A percentile compares a stretch with the other conserved stretches of the same genome.
phyloP scores from a whole-genome alignment of 2,888 invertebrate species.

The Agrilus cyanescens region DNA sequence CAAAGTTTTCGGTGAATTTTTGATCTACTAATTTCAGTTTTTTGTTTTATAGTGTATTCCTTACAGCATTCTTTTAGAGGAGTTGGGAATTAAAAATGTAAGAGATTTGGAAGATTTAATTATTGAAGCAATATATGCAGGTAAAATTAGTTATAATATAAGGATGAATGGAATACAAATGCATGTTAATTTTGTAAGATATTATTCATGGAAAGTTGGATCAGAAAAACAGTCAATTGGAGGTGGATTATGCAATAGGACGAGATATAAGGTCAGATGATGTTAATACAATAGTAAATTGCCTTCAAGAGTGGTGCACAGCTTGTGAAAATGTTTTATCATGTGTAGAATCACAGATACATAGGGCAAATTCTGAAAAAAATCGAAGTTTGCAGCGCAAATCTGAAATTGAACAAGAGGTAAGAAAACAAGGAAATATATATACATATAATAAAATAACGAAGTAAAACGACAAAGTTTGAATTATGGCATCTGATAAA shows the following conservation, averaged over 20 bases:
- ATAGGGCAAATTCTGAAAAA: slow-evolving; percentile 76
- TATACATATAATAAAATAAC: no score
- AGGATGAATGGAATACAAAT: background rate
- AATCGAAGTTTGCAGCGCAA: slow-evolving; percentile 68
- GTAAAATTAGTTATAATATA: slow-evolving; percentile 33
- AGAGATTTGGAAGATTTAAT: slow-evolving; percentile 92
- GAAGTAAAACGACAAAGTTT: no score
- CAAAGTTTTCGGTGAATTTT: no score
- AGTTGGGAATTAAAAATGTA: slow-evolving; percentile 83
- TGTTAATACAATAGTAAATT: slow-evolving; percentile 67
- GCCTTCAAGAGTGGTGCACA: slow-evolving; percentile 80
- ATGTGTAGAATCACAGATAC: slow-evolving; percentile 83
- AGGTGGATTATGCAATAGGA: slow-evolving; percentile 89
- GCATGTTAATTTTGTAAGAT: slow-evolving; percentile 39
- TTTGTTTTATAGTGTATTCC: slow-evolving; percentile 56
- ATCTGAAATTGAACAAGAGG: slow-evolving; percentile 76
- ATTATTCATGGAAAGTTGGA: slow-evolving; percentile 94
- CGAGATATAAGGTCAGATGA: slow-evolving; percentile 82
- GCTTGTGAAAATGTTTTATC: slow-evolving; percentile 79
- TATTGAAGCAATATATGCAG: slow-evolving; percentile 96
- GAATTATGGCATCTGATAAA: no score
- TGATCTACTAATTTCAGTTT: background rate
- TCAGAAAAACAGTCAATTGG: slow-evolving; percentile 85
- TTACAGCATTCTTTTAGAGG: slow-evolving; percentile 70
- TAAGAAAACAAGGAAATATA: slow-evolving; percentile 27